Evolutionary conservation across 2,113 vertebrate species (phyloP).

Genomic region (Sapayoa aenigma): DNA sequence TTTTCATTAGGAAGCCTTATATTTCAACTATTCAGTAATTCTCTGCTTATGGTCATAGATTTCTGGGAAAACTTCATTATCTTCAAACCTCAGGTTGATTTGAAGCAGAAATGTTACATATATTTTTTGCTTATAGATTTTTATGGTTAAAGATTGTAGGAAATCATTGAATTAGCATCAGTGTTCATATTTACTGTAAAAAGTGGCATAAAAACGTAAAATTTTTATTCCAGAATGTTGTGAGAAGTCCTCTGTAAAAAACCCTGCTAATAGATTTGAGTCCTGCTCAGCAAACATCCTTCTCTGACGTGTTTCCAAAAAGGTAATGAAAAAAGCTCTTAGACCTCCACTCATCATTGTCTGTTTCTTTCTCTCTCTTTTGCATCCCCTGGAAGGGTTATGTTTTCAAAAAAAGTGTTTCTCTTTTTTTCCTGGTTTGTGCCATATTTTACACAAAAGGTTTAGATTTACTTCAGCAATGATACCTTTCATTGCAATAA

Average conservation of each 20-base stretch:
- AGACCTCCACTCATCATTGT: not conserved
- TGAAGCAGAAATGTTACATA: not conserved
- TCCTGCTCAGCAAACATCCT: not conserved
- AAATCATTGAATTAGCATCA: not conserved
- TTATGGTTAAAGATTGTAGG: not conserved
- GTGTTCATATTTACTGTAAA: not conserved
- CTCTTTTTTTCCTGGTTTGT: not conserved
- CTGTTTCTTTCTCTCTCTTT: not conserved
- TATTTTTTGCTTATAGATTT: not conserved
- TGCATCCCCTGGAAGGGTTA: not conserved
- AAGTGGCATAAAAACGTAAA: not conserved
- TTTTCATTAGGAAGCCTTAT: not conserved
- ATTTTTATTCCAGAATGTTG: not conserved
- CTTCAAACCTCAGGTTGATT: not conserved
- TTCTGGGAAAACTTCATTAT: not conserved
- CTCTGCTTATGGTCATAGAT: not conserved
- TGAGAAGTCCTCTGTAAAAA: not conserved
- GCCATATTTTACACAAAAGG: not conserved
- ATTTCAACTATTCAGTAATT: not conserved
- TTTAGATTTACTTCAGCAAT: not conserved
- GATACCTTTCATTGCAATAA: not conserved
- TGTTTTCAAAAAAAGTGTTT: rapidly evolving
- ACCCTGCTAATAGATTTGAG: not conserved
- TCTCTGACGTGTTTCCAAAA: not conserved
- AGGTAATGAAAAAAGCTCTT: not conserved